phyloP scores from a whole-genome alignment of 2,113 vertebrate genomes.

The Ploceus nigricollis region DNA sequence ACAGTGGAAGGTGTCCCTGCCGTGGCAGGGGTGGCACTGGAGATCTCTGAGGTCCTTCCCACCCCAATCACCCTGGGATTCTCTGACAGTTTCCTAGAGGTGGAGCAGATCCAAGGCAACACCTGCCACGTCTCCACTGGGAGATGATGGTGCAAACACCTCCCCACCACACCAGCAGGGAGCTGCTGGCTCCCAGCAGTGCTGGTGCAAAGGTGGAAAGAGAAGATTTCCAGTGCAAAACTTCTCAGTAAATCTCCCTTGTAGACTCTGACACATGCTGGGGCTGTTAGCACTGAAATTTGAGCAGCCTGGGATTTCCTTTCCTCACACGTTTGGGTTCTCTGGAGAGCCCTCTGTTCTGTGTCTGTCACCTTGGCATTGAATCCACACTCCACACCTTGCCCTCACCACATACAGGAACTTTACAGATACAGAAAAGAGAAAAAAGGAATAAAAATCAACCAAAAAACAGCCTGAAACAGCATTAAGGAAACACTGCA shows the following conservation, averaged over 20 bases:
- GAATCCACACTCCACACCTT: not conserved
- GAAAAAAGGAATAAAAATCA: not conserved
- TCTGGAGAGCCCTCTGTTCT: not conserved
- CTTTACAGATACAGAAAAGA: not conserved
- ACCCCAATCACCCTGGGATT: not conserved
- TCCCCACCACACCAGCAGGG: rapidly evolving
- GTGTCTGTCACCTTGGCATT: not conserved
- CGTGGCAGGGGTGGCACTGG: not conserved
- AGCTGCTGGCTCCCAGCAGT: not conserved
- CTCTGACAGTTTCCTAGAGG: not conserved
- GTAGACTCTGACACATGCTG: not conserved
- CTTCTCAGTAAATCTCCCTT: not conserved
- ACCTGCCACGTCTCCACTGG: rapidly evolving
- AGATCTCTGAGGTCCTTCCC: rapidly evolving
- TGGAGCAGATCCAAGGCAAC: not conserved
- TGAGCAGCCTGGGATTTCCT: not conserved
- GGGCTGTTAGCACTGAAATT: not conserved
- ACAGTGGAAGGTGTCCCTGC: not conserved
- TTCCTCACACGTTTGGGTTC: not conserved
- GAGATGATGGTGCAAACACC: not conserved
- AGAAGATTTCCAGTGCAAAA: not conserved
- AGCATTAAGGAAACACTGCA: not conserved
- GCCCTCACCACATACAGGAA: not conserved
- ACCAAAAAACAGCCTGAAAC: not conserved
- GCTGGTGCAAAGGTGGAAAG: not conserved